phyloP scores from a whole-genome alignment of 2,888 invertebrate genomes.

The Trimorus sp. region DNA sequence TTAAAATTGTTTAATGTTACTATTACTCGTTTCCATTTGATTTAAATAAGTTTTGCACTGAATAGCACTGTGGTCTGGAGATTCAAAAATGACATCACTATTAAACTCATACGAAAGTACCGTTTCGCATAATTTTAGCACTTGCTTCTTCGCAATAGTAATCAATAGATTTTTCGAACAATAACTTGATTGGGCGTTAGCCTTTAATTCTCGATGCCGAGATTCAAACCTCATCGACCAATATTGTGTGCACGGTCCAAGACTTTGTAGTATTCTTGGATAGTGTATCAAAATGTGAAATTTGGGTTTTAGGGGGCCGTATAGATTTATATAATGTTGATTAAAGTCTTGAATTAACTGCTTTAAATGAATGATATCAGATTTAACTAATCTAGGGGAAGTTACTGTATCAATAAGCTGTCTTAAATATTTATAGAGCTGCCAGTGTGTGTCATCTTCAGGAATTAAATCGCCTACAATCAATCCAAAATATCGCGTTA shows the following conservation, averaged over 20 bases:
- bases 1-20: too few relatives aligned
- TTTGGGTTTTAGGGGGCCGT: constrained; percentile 25
- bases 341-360: neutral
- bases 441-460: constrained; percentile 28
- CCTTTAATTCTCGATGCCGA: constrained; percentile 30
- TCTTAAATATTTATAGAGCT: constrained; percentile 24
- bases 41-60: too few relatives aligned
- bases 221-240: constrained; percentile 37
- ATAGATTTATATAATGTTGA: neutral
- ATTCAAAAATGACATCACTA: too few relatives aligned
- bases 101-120: too few relatives aligned
- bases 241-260: constrained; percentile 24
- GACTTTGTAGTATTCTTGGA: constrained; percentile 12
- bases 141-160: constrained; percentile 31
- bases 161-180: constrained; percentile 16
- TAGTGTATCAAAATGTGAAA: constrained; percentile 23
- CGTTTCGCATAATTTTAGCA: constrained; percentile 29
- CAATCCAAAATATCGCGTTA: constrained; percentile 25
- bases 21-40: too few relatives aligned
- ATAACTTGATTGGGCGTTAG: constrained; percentile 14
- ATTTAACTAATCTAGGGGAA: neutral
- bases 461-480: constrained; percentile 25
- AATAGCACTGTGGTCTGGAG: too few relatives aligned
- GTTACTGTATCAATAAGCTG: neutral
- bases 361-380: neutral